Evolutionary conservation across 2,797 vertebrate genomes (phyloP).

Genomic region (Emys orbicularis): DNA sequence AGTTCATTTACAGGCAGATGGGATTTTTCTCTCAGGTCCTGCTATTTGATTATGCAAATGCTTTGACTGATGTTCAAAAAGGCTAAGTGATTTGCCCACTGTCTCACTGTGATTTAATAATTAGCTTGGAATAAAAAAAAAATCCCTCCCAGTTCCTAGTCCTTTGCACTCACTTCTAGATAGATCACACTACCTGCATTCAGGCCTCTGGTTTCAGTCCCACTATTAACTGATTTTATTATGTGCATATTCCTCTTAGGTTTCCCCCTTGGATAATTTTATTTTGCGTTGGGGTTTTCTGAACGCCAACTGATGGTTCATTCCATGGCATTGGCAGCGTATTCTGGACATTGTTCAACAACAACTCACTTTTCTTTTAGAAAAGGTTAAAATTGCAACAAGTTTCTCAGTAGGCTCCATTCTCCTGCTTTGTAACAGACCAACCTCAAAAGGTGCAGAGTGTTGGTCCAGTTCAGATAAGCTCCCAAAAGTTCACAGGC

Average conservation of each 20-base stretch:
- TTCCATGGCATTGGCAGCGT: not conserved
- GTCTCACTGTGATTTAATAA: not conserved
- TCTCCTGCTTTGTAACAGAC: not conserved
- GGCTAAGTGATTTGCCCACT: not conserved
- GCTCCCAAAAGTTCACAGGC: rapidly evolving
- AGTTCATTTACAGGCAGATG: not conserved
- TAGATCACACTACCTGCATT: rapidly evolving
- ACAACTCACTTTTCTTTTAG: rapidly evolving
- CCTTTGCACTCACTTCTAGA: not conserved
- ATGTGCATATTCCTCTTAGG: rapidly evolving
- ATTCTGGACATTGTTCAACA: not conserved
- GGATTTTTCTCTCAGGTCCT: rapidly evolving
- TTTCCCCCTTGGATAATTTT: not conserved
- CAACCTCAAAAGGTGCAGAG: not conserved
- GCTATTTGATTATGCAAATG: rapidly evolving
- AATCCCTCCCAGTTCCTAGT: not conserved
- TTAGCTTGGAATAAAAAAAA: not conserved
- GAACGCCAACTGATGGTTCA: not conserved
- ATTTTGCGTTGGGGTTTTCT: not conserved
- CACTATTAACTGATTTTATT: rapidly evolving
- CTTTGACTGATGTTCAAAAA: rapidly evolving
- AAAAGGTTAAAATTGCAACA: not conserved
- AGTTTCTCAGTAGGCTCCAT: not conserved
- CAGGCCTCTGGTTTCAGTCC: not conserved
- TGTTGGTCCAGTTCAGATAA: rapidly evolving